Base-by-base conservation (phyloP, 2,797 vertebrate species). In the Lagorchestes hirsutus region DNA sequence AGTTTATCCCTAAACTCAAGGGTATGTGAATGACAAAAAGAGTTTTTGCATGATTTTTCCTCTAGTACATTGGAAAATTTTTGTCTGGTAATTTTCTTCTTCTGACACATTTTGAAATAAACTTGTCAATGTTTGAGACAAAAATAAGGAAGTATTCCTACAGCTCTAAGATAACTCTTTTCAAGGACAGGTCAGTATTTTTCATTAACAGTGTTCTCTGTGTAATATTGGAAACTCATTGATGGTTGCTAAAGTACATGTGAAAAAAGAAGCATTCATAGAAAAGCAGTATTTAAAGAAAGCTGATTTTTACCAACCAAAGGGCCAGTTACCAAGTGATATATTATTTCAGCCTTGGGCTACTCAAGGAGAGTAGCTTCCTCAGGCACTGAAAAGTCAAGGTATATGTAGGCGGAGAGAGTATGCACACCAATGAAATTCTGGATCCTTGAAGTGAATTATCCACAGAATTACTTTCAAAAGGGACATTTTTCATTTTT, bases 141-240 rank as follows among this genome's bases (percentile, higher is more conserved):
- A 95, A 90, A 82, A 67, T 95, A 57, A 90, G 24, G 24, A 87
- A 90, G 93, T 93, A 93, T 22, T 92, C 82, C 91, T 46, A 91
- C 1, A 50, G 4, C 8, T 87, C 74, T 50, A 54, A 95, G 4
- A 90, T 91, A 40, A 40, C 55, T 10, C 92, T 13, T 92, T 94
- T 93, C 16, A 92, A 93, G 34, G 54, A 91, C 0, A 93, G 54
- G 74, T 95, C 24, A 93, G 92, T 93, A 90, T 8, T 0, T 28
- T 57, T 96, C 54, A 50, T 31, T 74, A 50, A 34, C 0, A 96
- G 29, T 54, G 4, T 62, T 94, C 40, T 87, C 6, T 74, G 67
- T 24, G 40, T 40, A 40, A 46, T 82, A 29, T 34, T 74, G 54
- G 62, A 6, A 91, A 31, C 24, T 94, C 46, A 74, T 1, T 91